phyloP scores from a whole-genome alignment of 2,113 vertebrate genomes.

The Xenopus borealis region DNA sequence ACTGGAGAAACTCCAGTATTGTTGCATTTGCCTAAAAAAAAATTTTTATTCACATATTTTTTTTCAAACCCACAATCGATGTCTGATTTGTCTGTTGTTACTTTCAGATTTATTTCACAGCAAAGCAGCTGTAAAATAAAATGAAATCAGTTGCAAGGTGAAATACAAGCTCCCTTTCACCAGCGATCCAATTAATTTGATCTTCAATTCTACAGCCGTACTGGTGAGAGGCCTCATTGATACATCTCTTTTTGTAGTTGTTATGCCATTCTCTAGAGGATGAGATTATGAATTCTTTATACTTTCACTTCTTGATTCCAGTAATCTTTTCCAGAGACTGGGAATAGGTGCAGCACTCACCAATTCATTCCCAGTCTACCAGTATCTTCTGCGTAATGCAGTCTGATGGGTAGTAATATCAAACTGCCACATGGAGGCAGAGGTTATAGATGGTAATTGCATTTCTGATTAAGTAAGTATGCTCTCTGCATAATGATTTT shows the following conservation, averaged over 20 bases:
- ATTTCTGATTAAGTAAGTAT: conserved; percentile 40
- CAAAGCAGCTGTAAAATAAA: conserved; percentile 4
- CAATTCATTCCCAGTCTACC: conserved; percentile 17
- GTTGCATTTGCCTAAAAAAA: background rate
- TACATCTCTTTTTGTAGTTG: conserved; percentile 17
- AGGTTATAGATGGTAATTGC: conserved; percentile 42
- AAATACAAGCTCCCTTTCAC: conserved; percentile 8
- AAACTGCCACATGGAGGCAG: conserved; percentile 31
- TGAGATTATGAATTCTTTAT: conserved; percentile 21
- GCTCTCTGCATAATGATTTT: conserved; percentile 29
- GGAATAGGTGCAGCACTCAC: conserved; percentile 24
- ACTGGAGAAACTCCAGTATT: too few species aligned
- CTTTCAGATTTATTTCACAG: background rate
- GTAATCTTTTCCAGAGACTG: conserved; percentile 34
- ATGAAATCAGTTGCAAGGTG: conserved; percentile 1
- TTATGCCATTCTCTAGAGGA: conserved; percentile 1
- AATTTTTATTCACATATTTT: background rate
- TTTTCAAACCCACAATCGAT: too few species aligned
- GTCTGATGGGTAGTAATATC: conserved; percentile 35
- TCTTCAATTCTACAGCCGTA: background rate
- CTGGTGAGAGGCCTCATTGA: conserved; percentile 15
- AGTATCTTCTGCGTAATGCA: conserved; percentile 15
- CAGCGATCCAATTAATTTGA: conserved; percentile 13
- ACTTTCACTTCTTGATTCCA: conserved; percentile 14
- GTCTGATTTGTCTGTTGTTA: background rate